Conservation (phyloP, 2,113 vertebrate species). For the Morone saxatilis region DNA sequence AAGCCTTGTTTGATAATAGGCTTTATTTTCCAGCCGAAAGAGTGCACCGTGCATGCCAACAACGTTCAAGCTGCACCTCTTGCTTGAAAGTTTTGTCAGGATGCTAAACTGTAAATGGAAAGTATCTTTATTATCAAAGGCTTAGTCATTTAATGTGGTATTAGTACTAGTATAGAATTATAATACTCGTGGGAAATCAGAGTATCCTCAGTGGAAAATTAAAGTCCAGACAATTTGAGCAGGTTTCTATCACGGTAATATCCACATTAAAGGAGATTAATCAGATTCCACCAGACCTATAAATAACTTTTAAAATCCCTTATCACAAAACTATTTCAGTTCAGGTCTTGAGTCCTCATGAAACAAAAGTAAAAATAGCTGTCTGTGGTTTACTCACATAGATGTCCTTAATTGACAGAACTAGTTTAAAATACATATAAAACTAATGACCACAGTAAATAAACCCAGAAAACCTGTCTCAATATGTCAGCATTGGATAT, state of each 20-base stretch:
- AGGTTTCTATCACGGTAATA: not conserved
- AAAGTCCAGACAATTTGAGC: not conserved
- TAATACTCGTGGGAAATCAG: not conserved
- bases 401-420: not conserved
- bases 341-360: not conserved
- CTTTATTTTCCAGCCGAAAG: constrained; percentile 1
- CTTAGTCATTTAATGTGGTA: not conserved
- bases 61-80: not conserved
- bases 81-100: not conserved
- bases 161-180: not conserved
- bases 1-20: constrained; percentile 31
- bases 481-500: not conserved
- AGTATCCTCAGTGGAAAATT: not conserved
- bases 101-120: not conserved
- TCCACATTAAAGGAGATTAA: not conserved
- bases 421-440: not conserved
- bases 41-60: not conserved
- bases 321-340: not conserved
- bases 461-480: not conserved
- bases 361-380: not conserved
- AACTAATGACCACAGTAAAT: not conserved
- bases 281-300: not conserved
- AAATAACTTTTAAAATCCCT: not conserved
- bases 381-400: not conserved
- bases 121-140: too few species aligned